Base-by-base conservation (phyloP, 2,797 vertebrate species). In the Sebastes kiyomatsui region DNA sequence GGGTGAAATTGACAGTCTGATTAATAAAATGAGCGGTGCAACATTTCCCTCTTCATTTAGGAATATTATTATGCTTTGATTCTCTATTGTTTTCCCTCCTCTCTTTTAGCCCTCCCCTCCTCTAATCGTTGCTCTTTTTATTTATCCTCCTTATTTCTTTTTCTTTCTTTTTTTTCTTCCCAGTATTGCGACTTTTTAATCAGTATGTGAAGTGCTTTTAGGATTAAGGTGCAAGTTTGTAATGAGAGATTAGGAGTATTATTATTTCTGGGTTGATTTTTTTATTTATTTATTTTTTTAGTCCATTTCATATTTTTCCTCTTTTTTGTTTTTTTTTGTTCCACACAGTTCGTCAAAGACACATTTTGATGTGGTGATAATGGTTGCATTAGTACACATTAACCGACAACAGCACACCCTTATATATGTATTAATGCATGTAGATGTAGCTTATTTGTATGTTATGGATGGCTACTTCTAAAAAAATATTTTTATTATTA, bases 11-110 rank as follows among this genome's bases (percentile, higher is more conserved):
- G 98, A 99, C 98, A 99, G 97, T 97, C 98, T 99, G 98, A 99
- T 99, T 99, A 99, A 99, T 99, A 99, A 98, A 98, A 99, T 97
- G 97, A 98, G 96, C 97, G 92, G 92, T 93, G 96, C 97, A 97
- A 97, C 97, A 97, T 99, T 99, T 99, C 98, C 98, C 97, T 98
- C 97, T 99, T 99, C 98, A 99, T 99, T 99, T 99, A 99, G 98
- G 97, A 97, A 97, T 97, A 99, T 99, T 98, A 99, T 99, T 97
- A 99, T 97, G 96, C 97, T 97, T 97, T 99, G 97, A 98, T 99
- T 98, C 98, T 97, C 97, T 96, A 97, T 97, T 98, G 97, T 97
- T 97, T 97, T 95, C 96, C 96, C 92, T 86, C 75, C 90, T 90
- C 88, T 85, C 88, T 79, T 59, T 83, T 79, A 67, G 65, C 92